Conservation (phyloP, 1,140 invertebrate species). For the Microplitis mediator region DNA sequence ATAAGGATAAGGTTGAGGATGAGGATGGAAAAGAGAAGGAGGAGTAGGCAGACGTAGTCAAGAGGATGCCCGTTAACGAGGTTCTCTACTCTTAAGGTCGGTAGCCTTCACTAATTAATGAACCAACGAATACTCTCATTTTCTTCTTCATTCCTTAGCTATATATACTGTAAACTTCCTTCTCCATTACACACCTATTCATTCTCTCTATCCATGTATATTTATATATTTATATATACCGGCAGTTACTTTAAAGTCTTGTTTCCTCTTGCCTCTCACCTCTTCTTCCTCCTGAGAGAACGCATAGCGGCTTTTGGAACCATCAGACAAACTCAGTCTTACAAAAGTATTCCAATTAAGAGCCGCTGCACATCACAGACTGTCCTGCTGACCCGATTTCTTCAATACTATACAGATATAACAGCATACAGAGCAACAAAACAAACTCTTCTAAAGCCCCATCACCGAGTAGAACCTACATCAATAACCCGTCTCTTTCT, state of each 20-base stretch:
- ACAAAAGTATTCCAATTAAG: constrained; percentile 32
- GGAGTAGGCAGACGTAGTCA: neutral
- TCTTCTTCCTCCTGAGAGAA: neutral
- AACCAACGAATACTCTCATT: constrained; percentile 28
- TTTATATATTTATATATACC: too few relatives aligned
- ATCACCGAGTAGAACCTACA: neutral
- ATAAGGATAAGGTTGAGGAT: neutral
- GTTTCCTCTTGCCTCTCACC: neutral
- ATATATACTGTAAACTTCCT: neutral
- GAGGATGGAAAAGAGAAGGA: neutral
- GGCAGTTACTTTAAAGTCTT: neutral
- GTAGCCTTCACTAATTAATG: constrained; percentile 26
- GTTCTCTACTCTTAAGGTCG: constrained; percentile 5
- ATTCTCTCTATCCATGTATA: neutral
- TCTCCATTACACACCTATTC: neutral
- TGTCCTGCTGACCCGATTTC: constrained; percentile 56
- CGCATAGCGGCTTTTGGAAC: neutral
- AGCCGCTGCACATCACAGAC: constrained; percentile 17
- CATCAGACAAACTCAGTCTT: too few relatives aligned
- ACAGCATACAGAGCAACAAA: neutral
- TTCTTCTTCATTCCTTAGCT: constrained; percentile 18
- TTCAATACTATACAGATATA: too few relatives aligned
- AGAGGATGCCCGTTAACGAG: constrained; percentile 22
- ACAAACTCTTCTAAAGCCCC: constrained; percentile 11
- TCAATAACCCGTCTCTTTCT: neutral